phyloP scores from a whole-genome alignment of 2,888 invertebrate species.

The Diploptera punctata region DNA sequence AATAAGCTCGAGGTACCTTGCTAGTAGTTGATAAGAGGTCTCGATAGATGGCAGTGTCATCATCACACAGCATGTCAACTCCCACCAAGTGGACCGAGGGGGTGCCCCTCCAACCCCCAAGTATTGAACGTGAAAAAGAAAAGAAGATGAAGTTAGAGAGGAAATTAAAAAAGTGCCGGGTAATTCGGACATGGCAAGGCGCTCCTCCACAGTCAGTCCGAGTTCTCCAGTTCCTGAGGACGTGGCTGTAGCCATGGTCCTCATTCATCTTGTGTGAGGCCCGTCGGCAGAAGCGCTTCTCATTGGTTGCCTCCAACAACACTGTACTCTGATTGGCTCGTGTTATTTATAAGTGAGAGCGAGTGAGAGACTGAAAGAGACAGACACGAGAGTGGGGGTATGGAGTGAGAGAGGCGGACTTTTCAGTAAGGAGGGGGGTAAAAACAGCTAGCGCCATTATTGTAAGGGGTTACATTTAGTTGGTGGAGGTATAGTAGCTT shows the following conservation, averaged over 20 bases:
- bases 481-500: conserved; percentile 51
- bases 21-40: conserved; percentile 20
- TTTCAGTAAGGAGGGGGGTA: conserved; percentile 52
- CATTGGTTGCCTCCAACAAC: conserved; percentile 21
- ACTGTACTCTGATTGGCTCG: conserved; percentile 38
- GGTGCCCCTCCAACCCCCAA: neutral
- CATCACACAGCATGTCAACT: conserved; percentile 19
- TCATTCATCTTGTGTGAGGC: conserved; percentile 27
- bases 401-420: conserved; percentile 15
- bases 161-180: no score
- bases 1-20: conserved; percentile 10
- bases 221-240: conserved; percentile 4
- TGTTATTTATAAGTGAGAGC: conserved; percentile 34
- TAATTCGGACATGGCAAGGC: no score
- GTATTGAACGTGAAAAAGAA: conserved; percentile 1
- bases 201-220: neutral
- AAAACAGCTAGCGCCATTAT: conserved; percentile 59
- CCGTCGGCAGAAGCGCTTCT: conserved; percentile 5
- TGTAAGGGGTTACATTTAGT: conserved; percentile 57
- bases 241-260: neutral
- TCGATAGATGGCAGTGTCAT: conserved; percentile 34
- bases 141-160: neutral
- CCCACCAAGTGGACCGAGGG: conserved; percentile 1
- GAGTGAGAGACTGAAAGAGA: neutral
- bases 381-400: conserved; percentile 13